These are phyloP conservation scores for Harpegnathos saltator DNA, from an alignment of 1,140 invertebrate genomes.

Conservation along the genomic window DNA sequence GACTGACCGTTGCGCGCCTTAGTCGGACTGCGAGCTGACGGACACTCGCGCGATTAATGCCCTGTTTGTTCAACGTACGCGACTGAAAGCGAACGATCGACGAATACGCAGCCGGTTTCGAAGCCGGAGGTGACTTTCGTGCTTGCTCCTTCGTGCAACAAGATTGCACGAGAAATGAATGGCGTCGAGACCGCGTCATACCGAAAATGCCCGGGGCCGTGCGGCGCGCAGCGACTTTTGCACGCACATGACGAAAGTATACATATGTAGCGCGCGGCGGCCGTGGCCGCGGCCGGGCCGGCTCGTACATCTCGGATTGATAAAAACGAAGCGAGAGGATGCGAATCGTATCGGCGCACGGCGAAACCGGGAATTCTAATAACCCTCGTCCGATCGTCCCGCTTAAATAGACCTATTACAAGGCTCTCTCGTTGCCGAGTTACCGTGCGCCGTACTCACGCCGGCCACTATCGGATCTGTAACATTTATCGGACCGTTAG, in stretches of 20 bases:
- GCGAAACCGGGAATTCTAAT: conserved; percentile 66
- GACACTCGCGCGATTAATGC: conserved; percentile 58
- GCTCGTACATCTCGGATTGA: conserved; percentile 37
- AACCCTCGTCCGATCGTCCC: conserved; percentile 6
- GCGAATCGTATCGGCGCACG: conserved; percentile 33
- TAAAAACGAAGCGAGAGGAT: conserved; percentile 16
- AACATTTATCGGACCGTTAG: conserved; percentile 46
- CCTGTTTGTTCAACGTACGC: conserved; percentile 65
- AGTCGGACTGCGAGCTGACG: conserved; percentile 38
- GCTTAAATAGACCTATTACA: conserved; percentile 58
- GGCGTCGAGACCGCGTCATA: conserved; percentile 73
- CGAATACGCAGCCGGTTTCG: conserved; percentile 62
- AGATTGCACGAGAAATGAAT: conserved; percentile 75
- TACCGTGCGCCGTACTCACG: conserved; percentile 13
- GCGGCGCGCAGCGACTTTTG: conserved; percentile 57
- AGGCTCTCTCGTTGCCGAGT: conserved; percentile 12
- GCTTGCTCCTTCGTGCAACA: conserved; percentile 68
- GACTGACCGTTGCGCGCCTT: conserved; percentile 13
- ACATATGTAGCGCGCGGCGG: no score
- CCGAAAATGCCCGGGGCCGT: conserved; percentile 63
- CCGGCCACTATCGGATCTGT: conserved; percentile 28
- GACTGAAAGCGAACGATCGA: conserved; percentile 59
- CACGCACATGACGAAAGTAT: conserved; percentile 60
- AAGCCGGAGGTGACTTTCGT: conserved; percentile 61
- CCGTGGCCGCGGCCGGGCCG: conserved; percentile 25